A percentile compares a stretch with the other conserved stretches of the same genome.
These are phyloP conservation scores for Brassicogethes aeneus DNA, from an alignment of 2,888 invertebrate genomes.

Conservation along the genomic window DNA sequence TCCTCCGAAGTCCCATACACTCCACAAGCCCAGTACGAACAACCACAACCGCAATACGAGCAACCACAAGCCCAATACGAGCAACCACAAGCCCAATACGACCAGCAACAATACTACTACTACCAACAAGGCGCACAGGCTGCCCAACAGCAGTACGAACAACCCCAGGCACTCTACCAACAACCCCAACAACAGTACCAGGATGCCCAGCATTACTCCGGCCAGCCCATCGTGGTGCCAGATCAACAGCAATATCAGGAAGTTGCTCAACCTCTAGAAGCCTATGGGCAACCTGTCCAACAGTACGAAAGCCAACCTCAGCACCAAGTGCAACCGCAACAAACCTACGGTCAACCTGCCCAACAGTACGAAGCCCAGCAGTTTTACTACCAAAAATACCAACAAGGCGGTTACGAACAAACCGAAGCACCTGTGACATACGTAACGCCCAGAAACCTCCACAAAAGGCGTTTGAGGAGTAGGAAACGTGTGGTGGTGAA, in stretches of 20 bases:
- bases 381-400: not conserved
- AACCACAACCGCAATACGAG: constrained; percentile 1
- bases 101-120: constrained; percentile 10
- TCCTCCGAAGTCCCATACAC: constrained; percentile 15
- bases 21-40: constrained; percentile 8
- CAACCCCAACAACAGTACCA: constrained; percentile 10
- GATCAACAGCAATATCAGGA: constrained; percentile 9
- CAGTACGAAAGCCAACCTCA: constrained; percentile 13
- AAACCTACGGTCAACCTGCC: not conserved
- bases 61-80: constrained; percentile 9
- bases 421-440: not conserved
- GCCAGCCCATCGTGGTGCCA: constrained; percentile 1
- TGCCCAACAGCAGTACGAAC: constrained; percentile 1
- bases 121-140: constrained; percentile 3
- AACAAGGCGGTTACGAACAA: not conserved
- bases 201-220: constrained; percentile 7
- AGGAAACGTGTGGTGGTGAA: no score
- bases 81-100: constrained; percentile 2
- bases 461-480: not conserved
- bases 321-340: constrained; percentile 20
- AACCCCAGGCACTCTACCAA: constrained; percentile 2
- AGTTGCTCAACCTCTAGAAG: not conserved
- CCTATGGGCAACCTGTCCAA: not conserved
- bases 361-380: not conserved
- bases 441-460: not conserved